phyloP scores from a whole-genome alignment of 2,888 invertebrate species.

The Acrobasis consociella region DNA sequence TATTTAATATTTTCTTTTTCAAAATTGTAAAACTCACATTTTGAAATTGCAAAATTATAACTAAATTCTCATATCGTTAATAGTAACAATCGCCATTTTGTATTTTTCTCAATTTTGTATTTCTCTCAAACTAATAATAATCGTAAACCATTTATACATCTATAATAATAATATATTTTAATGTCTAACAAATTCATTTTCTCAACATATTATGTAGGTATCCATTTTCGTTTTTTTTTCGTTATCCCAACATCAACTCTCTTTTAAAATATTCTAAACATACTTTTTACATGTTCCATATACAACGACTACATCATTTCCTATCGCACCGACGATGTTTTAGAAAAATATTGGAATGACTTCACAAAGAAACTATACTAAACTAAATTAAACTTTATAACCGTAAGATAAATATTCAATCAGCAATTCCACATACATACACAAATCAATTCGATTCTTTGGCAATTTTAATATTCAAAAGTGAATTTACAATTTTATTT shows the following conservation, averaged over 20 bases:
- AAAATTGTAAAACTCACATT: constrained; percentile 84
- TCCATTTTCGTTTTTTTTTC: constrained; percentile 65
- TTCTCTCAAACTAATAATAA: constrained; percentile 78
- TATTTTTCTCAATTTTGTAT: constrained; percentile 68
- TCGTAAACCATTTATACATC: constrained; percentile 81
- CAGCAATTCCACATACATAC: constrained; percentile 61
- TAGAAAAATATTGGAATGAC: constrained; percentile 79
- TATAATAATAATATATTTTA: constrained; percentile 82
- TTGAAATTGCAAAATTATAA: constrained; percentile 83
- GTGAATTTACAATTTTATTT: constrained; percentile 77
- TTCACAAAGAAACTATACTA: constrained; percentile 49
- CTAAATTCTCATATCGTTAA: constrained; percentile 82
- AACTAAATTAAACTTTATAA: constrained; percentile 44
- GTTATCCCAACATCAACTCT: constrained; percentile 74
- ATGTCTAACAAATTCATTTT: constrained; percentile 81
- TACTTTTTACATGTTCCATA: constrained; percentile 77
- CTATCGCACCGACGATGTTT: constrained; percentile 70
- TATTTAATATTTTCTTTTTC: constrained; percentile 83
- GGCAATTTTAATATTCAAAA: constrained; percentile 80
- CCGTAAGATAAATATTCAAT: constrained; percentile 50
- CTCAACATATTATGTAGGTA: constrained; percentile 61
- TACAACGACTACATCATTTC: constrained; percentile 67
- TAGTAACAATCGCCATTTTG: constrained; percentile 81
- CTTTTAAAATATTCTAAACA: constrained; percentile 71
- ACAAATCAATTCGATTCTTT: constrained; percentile 76